Base-by-base conservation (phyloP, 2,888 invertebrate species). In the Pycnomerus fuliginosus region DNA sequence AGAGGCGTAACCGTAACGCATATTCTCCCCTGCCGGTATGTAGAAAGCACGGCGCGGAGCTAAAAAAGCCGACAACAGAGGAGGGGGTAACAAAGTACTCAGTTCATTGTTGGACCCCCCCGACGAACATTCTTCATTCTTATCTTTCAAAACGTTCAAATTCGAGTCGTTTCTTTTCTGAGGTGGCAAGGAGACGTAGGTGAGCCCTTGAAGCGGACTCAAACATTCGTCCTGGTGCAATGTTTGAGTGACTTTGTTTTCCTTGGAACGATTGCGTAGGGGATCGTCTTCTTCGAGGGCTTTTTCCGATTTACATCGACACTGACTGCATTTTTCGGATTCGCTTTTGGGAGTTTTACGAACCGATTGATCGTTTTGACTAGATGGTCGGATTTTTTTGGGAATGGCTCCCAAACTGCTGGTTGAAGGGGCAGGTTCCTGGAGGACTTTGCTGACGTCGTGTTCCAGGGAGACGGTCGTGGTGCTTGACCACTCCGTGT, bases 361-460 rank as follows among this genome's bases (percentile, higher is more conserved):
- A 13, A 57, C 52, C 3, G 53, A 44, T 16, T 52, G 36, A 11
- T 36, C 31, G 31, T 27, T 39, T 31, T 42, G 42, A 45, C 36
- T 44, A 30, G 50, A 33, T 34, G 54, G 44, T 39, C 56, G 49
- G 31, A 47, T 72, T 70, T 83, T 83, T 69, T 87, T 85, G 43
- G 84, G 85, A 68, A 83, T 84, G 49, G 84, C 85, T 44, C 85
- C 85, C 60, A 84, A 77, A 67, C 82, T 83, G 68, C 81, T 80
- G 3, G 65, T 54, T 1, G 68, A 23, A 2, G 69, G 68, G 10
- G 65, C 64, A 1, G 68, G 63, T 38, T 72, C 73, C 50, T 72
- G 71, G 1, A 82, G 69, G 29, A 82, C 68, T 68, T 81, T 78
- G 55, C 76, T 71, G 59, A 76, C 66, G 71, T 76, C 64, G 64